These are phyloP conservation scores for Formica aserva DNA, from an alignment of 2,888 invertebrate species.

Conservation along the genomic window DNA sequence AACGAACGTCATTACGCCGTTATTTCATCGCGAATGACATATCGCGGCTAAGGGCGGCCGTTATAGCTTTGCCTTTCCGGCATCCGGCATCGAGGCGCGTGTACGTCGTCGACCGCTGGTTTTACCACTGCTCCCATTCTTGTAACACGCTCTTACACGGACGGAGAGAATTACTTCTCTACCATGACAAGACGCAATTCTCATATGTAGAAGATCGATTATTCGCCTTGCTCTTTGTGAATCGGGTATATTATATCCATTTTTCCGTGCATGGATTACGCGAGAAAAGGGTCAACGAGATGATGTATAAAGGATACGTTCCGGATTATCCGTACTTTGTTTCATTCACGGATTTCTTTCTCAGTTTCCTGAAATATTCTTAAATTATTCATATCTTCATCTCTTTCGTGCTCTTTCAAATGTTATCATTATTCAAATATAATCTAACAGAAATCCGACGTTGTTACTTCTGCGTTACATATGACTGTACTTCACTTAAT, in stretches of 20 bases:
- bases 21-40: slow-evolving; percentile 54
- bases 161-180: slow-evolving; percentile 10
- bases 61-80: slow-evolving; percentile 44
- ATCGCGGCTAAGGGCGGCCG: slow-evolving; percentile 38
- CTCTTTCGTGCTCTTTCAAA: background rate
- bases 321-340: background rate
- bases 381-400: slow-evolving; percentile 1
- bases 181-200: background rate
- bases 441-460: background rate
- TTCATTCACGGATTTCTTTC: slow-evolving; percentile 3
- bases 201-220: slow-evolving; percentile 17
- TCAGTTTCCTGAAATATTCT: background rate
- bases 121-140: background rate
- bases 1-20: slow-evolving; percentile 41
- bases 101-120: background rate
- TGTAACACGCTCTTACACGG: slow-evolving; percentile 33
- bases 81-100: slow-evolving; percentile 21
- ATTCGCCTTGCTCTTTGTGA: slow-evolving; percentile 29
- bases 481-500: background rate
- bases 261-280: background rate
- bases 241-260: slow-evolving; percentile 11
- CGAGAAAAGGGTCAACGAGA: slow-evolving; percentile 25
- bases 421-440: slow-evolving; percentile 11
- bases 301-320: background rate
- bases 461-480: slow-evolving; percentile 13